Conservation (phyloP, 2,888 invertebrate species). For the Lacanobia wlatinum region DNA sequence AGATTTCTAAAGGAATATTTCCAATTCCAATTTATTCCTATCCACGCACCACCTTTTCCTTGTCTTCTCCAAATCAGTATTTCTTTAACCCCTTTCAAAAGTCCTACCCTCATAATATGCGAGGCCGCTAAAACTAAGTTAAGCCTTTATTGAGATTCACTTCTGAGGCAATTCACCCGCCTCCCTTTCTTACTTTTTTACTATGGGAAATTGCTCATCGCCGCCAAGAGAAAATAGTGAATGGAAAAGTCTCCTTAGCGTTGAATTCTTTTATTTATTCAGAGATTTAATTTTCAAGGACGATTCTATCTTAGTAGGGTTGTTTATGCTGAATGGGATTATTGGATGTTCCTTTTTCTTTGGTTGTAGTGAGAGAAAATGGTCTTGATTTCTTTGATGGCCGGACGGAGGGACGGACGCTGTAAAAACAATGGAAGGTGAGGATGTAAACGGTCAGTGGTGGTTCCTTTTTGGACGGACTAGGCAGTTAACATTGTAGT, state of each 20-base stretch:
- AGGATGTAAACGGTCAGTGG: not conserved
- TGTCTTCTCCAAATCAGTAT: slow-evolving; percentile 85
- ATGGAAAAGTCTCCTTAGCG: slow-evolving; percentile 64
- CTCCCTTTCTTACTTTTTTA: slow-evolving; percentile 81
- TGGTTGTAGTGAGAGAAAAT: slow-evolving; percentile 22
- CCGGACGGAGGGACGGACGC: not conserved
- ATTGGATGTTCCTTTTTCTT: slow-evolving; percentile 33
- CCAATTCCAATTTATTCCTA: slow-evolving; percentile 81
- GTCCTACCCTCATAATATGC: slow-evolving; percentile 82
- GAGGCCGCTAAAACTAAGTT: slow-evolving; percentile 67
- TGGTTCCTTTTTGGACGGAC: not conserved
- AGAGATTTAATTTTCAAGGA: slow-evolving; percentile 50
- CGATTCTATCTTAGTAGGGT: slow-evolving; percentile 5
- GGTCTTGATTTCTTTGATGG: slow-evolving; percentile 23
- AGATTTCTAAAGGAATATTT: slow-evolving; percentile 69
- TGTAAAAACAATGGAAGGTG: slow-evolving; percentile 20
- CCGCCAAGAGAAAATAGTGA: slow-evolving; percentile 69
- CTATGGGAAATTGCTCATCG: slow-evolving; percentile 75
- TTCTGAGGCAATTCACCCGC: slow-evolving; percentile 78
- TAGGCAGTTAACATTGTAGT: not conserved
- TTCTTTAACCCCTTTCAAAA: slow-evolving; percentile 87
- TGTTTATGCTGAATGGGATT: slow-evolving; percentile 45
- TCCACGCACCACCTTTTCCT: slow-evolving; percentile 86
- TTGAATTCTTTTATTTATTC: slow-evolving; percentile 53
- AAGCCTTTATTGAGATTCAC: slow-evolving; percentile 83